Evolutionary conservation across 1,140 invertebrate genomes (phyloP).

Genomic region (Bombyx mandarina): DNA sequence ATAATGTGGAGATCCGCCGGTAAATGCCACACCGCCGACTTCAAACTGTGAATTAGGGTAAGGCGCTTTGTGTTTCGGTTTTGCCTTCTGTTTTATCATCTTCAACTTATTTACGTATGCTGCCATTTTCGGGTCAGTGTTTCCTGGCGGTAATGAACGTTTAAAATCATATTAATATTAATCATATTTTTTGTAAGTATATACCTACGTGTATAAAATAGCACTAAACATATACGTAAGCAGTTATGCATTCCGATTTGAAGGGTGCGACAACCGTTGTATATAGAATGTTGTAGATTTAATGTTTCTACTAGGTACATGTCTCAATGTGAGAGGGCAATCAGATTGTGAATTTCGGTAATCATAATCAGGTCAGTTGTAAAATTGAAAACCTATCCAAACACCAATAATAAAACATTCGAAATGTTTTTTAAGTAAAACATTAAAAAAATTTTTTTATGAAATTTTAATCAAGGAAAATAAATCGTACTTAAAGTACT

Average conservation of each 20-base stretch:
- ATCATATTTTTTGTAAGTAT: not conserved
- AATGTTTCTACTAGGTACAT: too few relatives aligned
- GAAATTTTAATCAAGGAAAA: too few relatives aligned
- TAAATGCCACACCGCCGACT: conserved; percentile 34
- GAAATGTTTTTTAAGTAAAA: too few relatives aligned
- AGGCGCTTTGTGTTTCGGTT: conserved; percentile 29
- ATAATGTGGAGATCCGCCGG: conserved; percentile 31
- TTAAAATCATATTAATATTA: not conserved
- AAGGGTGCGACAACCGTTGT: too few relatives aligned
- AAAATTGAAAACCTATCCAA: too few relatives aligned
- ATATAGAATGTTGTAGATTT: too few relatives aligned
- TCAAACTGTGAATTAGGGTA: conserved; percentile 42
- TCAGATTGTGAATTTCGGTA: too few relatives aligned
- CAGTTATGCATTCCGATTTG: too few relatives aligned
- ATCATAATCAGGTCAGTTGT: too few relatives aligned
- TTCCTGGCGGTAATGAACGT: conserved; percentile 22
- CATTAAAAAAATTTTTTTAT: too few relatives aligned
- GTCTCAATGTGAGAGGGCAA: too few relatives aligned
- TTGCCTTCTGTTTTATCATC: conserved; percentile 42
- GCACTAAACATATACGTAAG: not conserved
- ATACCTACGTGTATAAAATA: not conserved
- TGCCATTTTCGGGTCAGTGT: conserved; percentile 40
- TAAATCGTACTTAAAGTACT: conserved; percentile 45
- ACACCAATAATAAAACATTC: too few relatives aligned
- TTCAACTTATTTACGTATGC: conserved; percentile 37